Conservation (phyloP, 2,888 invertebrate genomes). For the Scaptomyza cyrtandrae region DNA sequence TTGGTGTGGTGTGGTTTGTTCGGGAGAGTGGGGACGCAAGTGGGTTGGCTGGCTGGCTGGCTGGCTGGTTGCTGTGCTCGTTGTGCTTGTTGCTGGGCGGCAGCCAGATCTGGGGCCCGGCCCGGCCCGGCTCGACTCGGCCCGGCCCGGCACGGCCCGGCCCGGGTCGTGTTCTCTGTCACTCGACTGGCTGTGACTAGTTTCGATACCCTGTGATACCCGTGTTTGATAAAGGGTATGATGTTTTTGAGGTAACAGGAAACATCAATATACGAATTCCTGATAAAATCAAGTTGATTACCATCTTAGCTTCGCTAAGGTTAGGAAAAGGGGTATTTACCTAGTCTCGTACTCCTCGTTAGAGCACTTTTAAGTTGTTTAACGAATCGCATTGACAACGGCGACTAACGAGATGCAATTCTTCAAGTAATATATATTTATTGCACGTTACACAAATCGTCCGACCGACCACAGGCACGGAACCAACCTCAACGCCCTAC, state of each 20-base stretch:
- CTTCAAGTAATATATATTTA: slow-evolving; percentile 66
- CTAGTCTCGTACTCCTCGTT: not conserved
- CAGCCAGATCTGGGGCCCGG: slow-evolving; percentile 50
- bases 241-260: not conserved
- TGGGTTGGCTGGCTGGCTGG: not conserved
- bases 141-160: slow-evolving; percentile 20
- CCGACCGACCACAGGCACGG: slow-evolving; percentile 38
- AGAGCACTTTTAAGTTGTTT: slow-evolving; percentile 5
- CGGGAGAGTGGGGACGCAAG: not conserved
- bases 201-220: slow-evolving; percentile 27
- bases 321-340: not conserved
- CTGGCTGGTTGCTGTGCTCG: slow-evolving; percentile 8
- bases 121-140: slow-evolving; percentile 13
- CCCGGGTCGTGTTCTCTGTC: slow-evolving; percentile 38
- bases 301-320: not conserved
- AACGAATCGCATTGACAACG: slow-evolving; percentile 33
- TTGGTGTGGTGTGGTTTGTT: slow-evolving; percentile 3
- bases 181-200: slow-evolving; percentile 45
- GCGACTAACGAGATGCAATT: slow-evolving; percentile 64
- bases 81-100: slow-evolving; percentile 71
- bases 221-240: not conserved
- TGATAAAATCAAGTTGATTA: too few species aligned
- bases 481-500: not conserved
- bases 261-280: too few species aligned
- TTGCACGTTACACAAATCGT: slow-evolving; percentile 70